Evolutionary conservation across 2,797 vertebrate species (phyloP).

Genomic region (Jordanella pulchra): DNA sequence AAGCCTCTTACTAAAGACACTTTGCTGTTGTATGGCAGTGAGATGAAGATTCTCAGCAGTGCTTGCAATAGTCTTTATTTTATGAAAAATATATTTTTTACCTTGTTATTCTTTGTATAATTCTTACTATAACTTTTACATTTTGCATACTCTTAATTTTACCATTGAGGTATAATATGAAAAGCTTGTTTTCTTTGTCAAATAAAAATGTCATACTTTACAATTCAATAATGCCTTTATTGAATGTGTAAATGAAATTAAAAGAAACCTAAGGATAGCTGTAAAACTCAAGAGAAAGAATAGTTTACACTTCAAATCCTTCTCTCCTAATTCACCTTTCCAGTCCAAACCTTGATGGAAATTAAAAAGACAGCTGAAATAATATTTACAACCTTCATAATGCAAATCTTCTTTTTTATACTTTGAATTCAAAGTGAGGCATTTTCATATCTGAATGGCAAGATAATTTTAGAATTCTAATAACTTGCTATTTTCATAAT

Average conservation of each 20-base stretch:
- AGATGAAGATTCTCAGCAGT: too few species aligned
- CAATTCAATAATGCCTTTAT: background rate
- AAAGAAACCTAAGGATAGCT: background rate
- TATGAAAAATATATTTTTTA: background rate
- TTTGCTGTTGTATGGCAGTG: too few species aligned
- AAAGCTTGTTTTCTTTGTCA: background rate
- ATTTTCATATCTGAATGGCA: background rate
- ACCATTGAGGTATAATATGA: too few species aligned
- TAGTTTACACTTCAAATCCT: background rate
- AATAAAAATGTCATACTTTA: background rate
- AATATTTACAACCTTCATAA: background rate
- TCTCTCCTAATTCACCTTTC: background rate
- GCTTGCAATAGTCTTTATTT: too few species aligned
- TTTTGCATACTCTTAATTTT: background rate
- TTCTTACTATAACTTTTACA: background rate
- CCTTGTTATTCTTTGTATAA: background rate
- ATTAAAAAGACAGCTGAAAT: background rate
- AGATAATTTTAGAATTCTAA: constrained; percentile 3
- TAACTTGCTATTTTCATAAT: constrained; percentile 31
- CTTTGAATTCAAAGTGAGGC: background rate
- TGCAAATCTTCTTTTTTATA: background rate
- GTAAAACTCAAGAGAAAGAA: background rate
- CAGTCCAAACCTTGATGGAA: background rate
- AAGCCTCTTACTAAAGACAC: too few species aligned
- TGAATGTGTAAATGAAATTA: background rate